Conservation (phyloP, 2,797 vertebrate genomes). For the Aphelocoma californica region DNA sequence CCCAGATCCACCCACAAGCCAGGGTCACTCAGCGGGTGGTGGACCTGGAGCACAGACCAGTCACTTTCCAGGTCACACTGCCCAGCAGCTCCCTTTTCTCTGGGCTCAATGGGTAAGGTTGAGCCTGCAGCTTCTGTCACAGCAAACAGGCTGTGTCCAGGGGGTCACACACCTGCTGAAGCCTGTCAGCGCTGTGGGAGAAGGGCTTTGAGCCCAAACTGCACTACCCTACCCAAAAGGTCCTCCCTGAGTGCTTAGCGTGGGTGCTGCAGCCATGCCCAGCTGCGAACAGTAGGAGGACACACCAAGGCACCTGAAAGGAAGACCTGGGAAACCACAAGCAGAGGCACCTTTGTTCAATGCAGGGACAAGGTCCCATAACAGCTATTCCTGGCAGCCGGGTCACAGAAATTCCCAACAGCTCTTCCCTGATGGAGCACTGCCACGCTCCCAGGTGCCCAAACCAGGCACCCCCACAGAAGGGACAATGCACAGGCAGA, state of each 20-base stretch:
- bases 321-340: neutral
- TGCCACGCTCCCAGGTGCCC: neutral
- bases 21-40: neutral
- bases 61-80: rapidly evolving
- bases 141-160: neutral
- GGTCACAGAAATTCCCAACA: neutral
- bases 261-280: neutral
- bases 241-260: rapidly evolving
- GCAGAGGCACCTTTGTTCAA: neutral
- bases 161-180: neutral
- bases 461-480: neutral
- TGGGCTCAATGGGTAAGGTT: neutral
- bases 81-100: neutral
- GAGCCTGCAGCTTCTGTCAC: neutral
- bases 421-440: neutral
- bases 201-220: neutral
- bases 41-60: neutral
- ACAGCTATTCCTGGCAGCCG: neutral
- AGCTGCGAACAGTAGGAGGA: rapidly evolving
- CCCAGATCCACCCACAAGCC: neutral
- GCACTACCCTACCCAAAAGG: neutral
- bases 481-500: rapidly evolving
- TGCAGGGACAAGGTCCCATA: rapidly evolving
- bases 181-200: neutral
- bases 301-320: rapidly evolving